Evolutionary conservation across 1,140 invertebrate species (phyloP).

Genomic region (Venturia canescens): DNA sequence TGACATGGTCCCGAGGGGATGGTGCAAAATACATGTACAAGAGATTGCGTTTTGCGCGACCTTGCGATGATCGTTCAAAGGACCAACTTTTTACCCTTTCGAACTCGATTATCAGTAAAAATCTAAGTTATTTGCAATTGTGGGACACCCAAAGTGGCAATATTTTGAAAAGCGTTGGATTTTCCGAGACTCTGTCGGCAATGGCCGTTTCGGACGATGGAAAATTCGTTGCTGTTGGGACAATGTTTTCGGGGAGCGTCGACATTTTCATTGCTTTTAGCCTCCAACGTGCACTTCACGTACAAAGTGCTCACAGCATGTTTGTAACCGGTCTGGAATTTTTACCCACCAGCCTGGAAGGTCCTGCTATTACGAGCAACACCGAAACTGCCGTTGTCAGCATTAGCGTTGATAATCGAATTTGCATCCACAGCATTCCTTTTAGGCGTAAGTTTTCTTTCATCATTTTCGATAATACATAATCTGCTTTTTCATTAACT

Average conservation of each 20-base stretch:
- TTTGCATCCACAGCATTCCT: constrained; percentile 92
- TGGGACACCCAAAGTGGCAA: constrained; percentile 81
- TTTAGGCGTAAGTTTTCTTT: constrained; percentile 85
- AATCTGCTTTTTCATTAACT: constrained; percentile 9
- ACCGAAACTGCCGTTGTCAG: constrained; percentile 92
- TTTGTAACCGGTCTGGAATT: constrained; percentile 96
- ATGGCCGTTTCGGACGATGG: constrained; percentile 94
- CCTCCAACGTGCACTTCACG: constrained; percentile 90
- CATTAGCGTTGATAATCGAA: constrained; percentile 96
- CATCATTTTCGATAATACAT: too few relatives aligned
- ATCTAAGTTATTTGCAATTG: constrained; percentile 84
- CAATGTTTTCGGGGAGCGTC: constrained; percentile 94
- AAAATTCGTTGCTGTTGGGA: constrained; percentile 92
- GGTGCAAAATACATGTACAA: constrained; percentile 89
- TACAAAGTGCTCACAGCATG: constrained; percentile 92
- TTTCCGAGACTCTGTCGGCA: constrained; percentile 88
- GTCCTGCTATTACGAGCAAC: constrained; percentile 82
- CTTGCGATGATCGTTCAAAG: constrained; percentile 78
- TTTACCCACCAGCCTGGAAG: constrained; percentile 83
- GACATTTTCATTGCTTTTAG: constrained; percentile 95
- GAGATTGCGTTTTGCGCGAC: constrained; percentile 82
- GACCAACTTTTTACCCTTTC: constrained; percentile 88
- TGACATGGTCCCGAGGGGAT: constrained; percentile 86
- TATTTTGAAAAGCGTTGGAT: constrained; percentile 78
- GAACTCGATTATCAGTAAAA: constrained; percentile 86